These are phyloP conservation scores for Pseudomyrmex gracilis DNA, from an alignment of 1,140 invertebrate species.

Conservation along the genomic window DNA sequence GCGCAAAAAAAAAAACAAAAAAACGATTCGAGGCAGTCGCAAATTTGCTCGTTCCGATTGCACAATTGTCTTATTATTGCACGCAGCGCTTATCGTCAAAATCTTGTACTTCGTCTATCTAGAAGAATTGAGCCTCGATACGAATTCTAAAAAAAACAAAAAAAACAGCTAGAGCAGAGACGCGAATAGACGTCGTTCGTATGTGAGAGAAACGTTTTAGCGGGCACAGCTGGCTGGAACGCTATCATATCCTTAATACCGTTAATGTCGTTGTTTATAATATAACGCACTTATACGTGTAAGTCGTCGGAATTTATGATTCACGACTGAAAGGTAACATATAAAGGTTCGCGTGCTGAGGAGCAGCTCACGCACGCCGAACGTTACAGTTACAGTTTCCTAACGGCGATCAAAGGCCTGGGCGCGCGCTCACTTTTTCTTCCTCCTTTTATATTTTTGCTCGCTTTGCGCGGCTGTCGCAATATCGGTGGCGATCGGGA, in stretches of 20 bases:
- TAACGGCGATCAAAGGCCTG: not conserved
- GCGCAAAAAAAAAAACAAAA: too few species aligned
- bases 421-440: not conserved
- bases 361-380: conserved; percentile 23
- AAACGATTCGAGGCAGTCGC: conserved; percentile 1
- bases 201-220: conserved; percentile 22
- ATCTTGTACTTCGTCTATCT: conserved; percentile 74
- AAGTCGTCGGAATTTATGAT: conserved; percentile 48
- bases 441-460: conserved; percentile 10
- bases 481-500: conserved; percentile 52
- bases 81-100: not conserved
- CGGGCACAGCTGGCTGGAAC: not conserved
- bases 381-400: conserved; percentile 40
- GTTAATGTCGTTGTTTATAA: conserved; percentile 34
- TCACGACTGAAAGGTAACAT: conserved; percentile 54
- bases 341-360: conserved; percentile 35
- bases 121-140: conserved; percentile 82
- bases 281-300: conserved; percentile 33
- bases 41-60: conserved; percentile 11
- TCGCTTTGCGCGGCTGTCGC: conserved; percentile 54
- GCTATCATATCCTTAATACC: conserved; percentile 18
- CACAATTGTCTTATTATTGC: not conserved
- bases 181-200: conserved; percentile 37
- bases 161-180: conserved; percentile 49
- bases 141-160: conserved; percentile 70